Evolutionary conservation across 2,113 vertebrate species (phyloP), one percentile per base, ranked within the genome.

Genomic region (Phalacrocorax pelagicus): DNA sequence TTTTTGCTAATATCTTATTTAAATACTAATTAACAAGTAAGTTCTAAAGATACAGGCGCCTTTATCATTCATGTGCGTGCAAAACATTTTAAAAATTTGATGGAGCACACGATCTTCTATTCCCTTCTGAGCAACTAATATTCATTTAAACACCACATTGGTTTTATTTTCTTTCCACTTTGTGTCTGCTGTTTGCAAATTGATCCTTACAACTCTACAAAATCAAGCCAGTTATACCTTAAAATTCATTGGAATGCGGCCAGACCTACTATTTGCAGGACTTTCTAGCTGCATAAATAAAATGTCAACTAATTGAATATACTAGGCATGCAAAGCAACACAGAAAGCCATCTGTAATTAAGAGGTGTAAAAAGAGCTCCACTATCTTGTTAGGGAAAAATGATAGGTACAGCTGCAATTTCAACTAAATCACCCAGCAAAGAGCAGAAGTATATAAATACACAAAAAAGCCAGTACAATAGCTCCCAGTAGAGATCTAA

Each of bases 381-480:
- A 42, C n/a, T 36, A 29, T 51, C 36, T 24, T 17, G 5, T 36
- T 67, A 57, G 24, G 19, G 63, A 17, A 21, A 94, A 94, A 30
- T 29, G 2, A 58, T 9, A 72, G 6, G 15, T 32, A 58, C 22
- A 70, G 63, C 11, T 49, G 14, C 12, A 44, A 19, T 57, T 88
- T 84, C 34, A 88, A 86, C 29, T 73, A 67, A 71, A 59, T 78
- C 26, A 42, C 8, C 12, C 59, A 62, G 22, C 21, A 81, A 86
- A 58, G 32, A 57, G 8, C 20, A 72, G 51, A 73, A 67, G 14
- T 47, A 27, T 16, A 30, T 42, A 86, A 66, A 78, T 26, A 32
- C 1, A 73, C 16, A 46, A 18, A 80, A 86, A 90, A 92, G 7
- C 4, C 40, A 79, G 22, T 0, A 0, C 18, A 15, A 46, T 52